phyloP scores from a whole-genome alignment of 1,140 invertebrate species.

The Caenorhabditis latens region DNA sequence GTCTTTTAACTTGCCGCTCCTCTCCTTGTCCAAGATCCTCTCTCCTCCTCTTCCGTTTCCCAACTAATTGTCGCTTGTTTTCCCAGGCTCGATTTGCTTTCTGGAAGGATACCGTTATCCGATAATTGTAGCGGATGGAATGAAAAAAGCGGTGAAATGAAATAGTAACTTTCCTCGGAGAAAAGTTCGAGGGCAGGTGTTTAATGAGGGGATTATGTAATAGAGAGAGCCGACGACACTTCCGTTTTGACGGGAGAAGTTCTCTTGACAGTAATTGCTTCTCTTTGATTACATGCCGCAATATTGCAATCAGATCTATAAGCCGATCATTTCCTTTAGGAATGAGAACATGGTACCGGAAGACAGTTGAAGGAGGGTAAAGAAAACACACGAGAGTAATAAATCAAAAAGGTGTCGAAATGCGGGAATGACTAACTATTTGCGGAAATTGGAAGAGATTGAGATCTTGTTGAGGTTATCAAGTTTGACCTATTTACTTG shows the following conservation, averaged over 20 bases:
- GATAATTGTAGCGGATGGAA: neutral
- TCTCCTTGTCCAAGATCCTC: neutral
- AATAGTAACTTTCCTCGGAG: neutral
- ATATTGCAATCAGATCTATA: neutral
- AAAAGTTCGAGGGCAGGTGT: conserved; percentile 17
- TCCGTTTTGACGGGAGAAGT: neutral
- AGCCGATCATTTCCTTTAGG: conserved; percentile 6
- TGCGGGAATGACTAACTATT: neutral
- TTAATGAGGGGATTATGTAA: conserved; percentile 34
- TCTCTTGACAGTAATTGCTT: conserved; percentile 36
- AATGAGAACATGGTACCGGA: neutral
- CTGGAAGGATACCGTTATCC: neutral
- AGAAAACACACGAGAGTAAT: neutral
- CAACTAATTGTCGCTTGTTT: conserved; percentile 33
- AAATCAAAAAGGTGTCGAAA: neutral
- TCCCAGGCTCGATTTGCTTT: neutral
- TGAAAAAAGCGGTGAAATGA: neutral
- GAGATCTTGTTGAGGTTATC: neutral
- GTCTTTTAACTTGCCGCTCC: conserved; percentile 45
- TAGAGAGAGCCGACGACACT: neutral
- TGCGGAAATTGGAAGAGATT: neutral
- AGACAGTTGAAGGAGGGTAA: neutral
- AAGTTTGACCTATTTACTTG: neutral
- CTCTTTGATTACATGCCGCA: neutral
- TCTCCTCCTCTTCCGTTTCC: neutral